Evolutionary conservation across 2,888 invertebrate genomes (phyloP).

Genomic region (Podotricha telesiphe): DNA sequence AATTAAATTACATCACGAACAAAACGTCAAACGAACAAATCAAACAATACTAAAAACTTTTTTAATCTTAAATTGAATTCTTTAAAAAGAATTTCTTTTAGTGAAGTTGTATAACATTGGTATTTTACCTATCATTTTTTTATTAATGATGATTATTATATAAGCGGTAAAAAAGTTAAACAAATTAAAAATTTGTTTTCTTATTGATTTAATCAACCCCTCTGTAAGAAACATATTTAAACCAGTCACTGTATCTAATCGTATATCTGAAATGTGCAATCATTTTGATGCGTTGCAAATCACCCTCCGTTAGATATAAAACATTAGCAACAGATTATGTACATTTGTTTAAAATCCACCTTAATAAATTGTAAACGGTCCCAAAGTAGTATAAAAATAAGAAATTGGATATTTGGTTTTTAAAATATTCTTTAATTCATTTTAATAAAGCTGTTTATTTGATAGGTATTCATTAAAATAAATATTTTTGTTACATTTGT

Average conservation of each 20-base stretch:
- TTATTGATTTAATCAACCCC: conserved; percentile 16
- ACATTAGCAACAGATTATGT: conserved; percentile 65
- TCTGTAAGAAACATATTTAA: conserved; percentile 30
- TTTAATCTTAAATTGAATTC: no score
- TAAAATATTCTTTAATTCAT: no score
- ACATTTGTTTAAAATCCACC: conserved; percentile 51
- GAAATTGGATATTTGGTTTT: conserved; percentile 45
- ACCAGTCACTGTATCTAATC: conserved; percentile 53
- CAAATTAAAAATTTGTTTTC: neutral
- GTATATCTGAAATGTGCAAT: conserved; percentile 61
- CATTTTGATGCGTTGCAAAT: conserved; percentile 65
- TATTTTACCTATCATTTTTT: neutral
- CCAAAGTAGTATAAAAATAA: conserved; percentile 44
- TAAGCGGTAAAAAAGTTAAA: neutral
- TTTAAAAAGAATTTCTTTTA: no score
- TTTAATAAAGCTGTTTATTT: no score
- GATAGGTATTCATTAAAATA: no score
- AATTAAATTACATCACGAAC: no score
- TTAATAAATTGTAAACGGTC: conserved; percentile 49
- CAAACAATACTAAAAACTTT: no score
- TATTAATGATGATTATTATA: neutral
- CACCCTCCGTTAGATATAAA: conserved; percentile 58
- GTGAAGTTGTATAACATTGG: no score
- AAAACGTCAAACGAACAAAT: no score
- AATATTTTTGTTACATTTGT: no score